These are phyloP conservation scores for Cremastinae sp. DNA, from an alignment of 2,888 invertebrate genomes.

Conservation along the genomic window DNA sequence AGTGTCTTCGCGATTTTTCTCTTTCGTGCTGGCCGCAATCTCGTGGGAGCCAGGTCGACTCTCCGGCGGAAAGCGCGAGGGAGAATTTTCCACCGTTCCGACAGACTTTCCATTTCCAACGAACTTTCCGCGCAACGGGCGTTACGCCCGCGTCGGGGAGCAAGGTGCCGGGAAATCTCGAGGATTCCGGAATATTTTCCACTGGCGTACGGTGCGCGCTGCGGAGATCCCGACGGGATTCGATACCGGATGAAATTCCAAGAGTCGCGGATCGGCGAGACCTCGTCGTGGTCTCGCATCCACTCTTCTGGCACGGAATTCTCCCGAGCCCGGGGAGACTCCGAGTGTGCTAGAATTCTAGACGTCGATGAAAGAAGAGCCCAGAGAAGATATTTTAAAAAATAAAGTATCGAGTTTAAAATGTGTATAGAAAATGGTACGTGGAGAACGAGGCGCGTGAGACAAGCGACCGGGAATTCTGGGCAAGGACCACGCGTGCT, in stretches of 20 bases:
- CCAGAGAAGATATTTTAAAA: conserved; percentile 38
- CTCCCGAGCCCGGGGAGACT: conserved; percentile 41
- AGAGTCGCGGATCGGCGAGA: conserved; percentile 43
- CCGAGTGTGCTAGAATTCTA: conserved; percentile 50
- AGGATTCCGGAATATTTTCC: conserved; percentile 63
- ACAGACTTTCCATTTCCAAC: conserved; percentile 57
- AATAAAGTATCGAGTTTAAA: conserved; percentile 2
- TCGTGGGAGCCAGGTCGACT: conserved; percentile 61
- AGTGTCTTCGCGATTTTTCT: conserved; percentile 42
- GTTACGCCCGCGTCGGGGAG: not conserved
- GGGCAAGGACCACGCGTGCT: conserved; percentile 22
- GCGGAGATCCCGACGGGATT: conserved; percentile 56
- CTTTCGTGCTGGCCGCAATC: conserved; percentile 54
- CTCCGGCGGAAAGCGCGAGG: conserved; percentile 35
- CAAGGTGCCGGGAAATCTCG: conserved; percentile 38
- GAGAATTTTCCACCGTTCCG: conserved; percentile 42
- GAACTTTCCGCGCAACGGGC: conserved; percentile 45
- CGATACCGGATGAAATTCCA: conserved; percentile 58
- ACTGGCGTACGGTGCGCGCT: conserved; percentile 18
- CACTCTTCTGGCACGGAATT: conserved; percentile 2
- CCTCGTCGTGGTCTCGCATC: conserved; percentile 3
- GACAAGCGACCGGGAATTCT: conserved; percentile 44
- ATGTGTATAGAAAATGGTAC: conserved; percentile 26
- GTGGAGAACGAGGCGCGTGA: conserved; percentile 11
- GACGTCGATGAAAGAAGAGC: conserved; percentile 50